Percentiles rank a stretch among this genome's conserved stretches.
phyloP scores from a whole-genome alignment of 2,113 vertebrate genomes.

The Thryonomys swinderianus region DNA sequence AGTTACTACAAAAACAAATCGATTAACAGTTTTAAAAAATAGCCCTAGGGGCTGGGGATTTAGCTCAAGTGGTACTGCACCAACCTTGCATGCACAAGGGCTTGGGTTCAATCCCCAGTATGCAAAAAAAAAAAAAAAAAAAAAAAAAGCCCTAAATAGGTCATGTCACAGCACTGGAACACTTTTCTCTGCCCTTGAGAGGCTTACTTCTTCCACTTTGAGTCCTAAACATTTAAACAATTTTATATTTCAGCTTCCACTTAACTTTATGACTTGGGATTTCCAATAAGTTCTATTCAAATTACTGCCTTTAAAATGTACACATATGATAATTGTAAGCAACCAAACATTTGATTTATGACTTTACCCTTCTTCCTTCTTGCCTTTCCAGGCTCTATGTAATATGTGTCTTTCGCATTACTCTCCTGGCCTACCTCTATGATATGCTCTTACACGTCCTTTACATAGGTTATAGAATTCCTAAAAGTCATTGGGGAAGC shows the following conservation, averaged over 20 bases:
- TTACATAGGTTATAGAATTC: constrained; percentile 51
- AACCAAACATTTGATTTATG: background rate
- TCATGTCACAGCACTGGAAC: background rate
- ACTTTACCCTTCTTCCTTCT: constrained; percentile 6
- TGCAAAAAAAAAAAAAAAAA: background rate
- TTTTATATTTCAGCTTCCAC: constrained; percentile 30
- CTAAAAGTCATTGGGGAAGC: constrained; percentile 54
- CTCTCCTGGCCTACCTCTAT: background rate
- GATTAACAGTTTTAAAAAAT: no score
- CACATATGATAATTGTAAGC: background rate
- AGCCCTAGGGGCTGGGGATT: no score
- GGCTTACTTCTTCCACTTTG: background rate
- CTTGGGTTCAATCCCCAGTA: no score
- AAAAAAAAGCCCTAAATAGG: background rate
- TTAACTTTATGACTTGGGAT: constrained; percentile 22
- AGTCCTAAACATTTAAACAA: background rate
- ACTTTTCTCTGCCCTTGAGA: background rate
- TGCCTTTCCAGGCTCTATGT: constrained; percentile 15
- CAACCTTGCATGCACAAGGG: no score
- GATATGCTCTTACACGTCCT: background rate
- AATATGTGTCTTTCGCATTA: background rate
- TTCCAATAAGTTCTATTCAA: background rate
- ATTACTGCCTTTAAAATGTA: constrained; percentile 31
- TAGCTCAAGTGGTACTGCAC: no score
- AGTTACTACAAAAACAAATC: background rate